Evolutionary conservation across 2,797 vertebrate species (phyloP).

Genomic region (Myotis pilosus): DNA sequence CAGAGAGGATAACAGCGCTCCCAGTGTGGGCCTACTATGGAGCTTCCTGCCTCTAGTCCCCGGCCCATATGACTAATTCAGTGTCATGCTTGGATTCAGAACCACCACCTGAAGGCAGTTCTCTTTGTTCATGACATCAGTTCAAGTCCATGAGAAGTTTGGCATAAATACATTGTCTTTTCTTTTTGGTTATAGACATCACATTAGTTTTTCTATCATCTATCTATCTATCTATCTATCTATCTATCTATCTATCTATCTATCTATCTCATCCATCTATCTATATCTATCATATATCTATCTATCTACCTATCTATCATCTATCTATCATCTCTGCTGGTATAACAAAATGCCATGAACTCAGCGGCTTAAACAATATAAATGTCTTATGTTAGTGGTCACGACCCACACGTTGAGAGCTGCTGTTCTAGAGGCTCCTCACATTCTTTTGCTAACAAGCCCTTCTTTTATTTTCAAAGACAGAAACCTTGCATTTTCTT

Average conservation of each 20-base stretch:
- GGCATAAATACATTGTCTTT: background rate
- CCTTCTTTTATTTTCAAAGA: background rate
- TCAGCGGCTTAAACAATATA: background rate
- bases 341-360: background rate
- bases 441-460: background rate
- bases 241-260: background rate
- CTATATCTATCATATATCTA: no score
- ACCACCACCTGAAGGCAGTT: background rate
- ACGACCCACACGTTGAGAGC: no score
- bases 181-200: background rate
- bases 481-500: background rate
- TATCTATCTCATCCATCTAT: no score
- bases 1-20: background rate
- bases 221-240: background rate
- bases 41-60: background rate
- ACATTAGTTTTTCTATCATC: background rate
- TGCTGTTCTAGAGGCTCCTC: no score
- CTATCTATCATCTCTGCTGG: background rate
- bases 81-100: background rate
- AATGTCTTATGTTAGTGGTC: background rate
- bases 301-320: no score
- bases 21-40: rapidly evolving
- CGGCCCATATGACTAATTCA: background rate
- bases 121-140: background rate
- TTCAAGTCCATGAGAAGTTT: background rate